Evolutionary conservation across 2,797 vertebrate genomes (phyloP), one percentile per base, ranked within the genome.

Genomic region (Odontamblyopus rebecca): DNA sequence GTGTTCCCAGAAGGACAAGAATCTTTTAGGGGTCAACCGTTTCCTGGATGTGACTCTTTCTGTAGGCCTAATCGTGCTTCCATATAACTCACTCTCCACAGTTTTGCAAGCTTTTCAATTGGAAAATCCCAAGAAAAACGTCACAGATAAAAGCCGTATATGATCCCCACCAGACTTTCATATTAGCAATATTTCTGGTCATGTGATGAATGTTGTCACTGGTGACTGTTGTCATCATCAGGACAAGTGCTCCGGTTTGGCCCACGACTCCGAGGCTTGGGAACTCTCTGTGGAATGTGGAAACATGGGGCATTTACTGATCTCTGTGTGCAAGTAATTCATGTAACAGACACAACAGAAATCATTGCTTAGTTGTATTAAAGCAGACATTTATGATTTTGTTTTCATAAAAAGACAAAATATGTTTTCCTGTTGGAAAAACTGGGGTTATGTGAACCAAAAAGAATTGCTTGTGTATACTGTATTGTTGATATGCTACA

Each of bases 291-390:
- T 1, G 73, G 60, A 72, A 66, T 80, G 72, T 44, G 56, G 77
- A 71, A 85, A 82, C 59, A 80, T 72, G 73, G 82, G 77, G 80
- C 77, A 59, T 84, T 78, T 85, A 74, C 76, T 67, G 9, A 69
- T 48, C 8, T 70, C 19, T 0, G 38, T 38, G 8, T 38, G 7
- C 6, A 54, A 68, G 73, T 0, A 1, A 61, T 5, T 54, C n/a
- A 59, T 68, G 72, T 68, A 56, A 83, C 26, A 11, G 60, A 77
- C 16, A 54, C 5, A 12, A 8, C 19, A 16, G 27, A 68, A 74
- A 81, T 4, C 66, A 16, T 26, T 68, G 29, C 0, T 5, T n/a
- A 62, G 67, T 74, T 19, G 57, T 2, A 4, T 11, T 13, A 16
- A 63, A 48, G 29, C 1, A 15, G 0, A 51, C 54, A 79, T 72